Evolutionary conservation across 2,888 invertebrate genomes (phyloP).

Genomic region (Lepeophtheirus nordmannii): DNA sequence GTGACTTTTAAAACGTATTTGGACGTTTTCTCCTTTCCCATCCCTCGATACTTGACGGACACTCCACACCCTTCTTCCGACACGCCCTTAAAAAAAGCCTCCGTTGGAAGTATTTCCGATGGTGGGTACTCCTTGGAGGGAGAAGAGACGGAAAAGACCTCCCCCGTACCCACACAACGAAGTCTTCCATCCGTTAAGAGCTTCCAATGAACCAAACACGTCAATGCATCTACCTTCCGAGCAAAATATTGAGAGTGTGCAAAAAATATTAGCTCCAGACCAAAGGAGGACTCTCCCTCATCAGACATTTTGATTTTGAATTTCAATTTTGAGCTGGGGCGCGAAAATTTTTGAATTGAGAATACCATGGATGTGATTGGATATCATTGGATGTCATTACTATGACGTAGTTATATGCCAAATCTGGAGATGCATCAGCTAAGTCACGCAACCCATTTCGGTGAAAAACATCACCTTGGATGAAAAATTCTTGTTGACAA

Average conservation of each 20-base stretch:
- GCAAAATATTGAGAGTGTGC: background rate
- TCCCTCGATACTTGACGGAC: background rate
- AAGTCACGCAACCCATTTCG: too few relatives aligned
- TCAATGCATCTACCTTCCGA: background rate
- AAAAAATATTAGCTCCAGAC: background rate
- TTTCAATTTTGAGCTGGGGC: too few relatives aligned
- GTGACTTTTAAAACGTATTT: background rate
- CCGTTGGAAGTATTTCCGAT: background rate
- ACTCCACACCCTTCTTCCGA: background rate
- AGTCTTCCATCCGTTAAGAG: background rate
- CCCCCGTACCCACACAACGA: conserved; percentile 1
- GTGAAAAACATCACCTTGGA: too few relatives aligned
- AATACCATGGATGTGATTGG: too few relatives aligned
- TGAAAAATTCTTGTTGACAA: too few relatives aligned
- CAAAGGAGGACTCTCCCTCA: background rate
- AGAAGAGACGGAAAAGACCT: background rate
- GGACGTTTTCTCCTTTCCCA: background rate
- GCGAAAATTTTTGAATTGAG: too few relatives aligned
- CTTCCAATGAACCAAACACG: background rate
- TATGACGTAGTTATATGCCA: too few relatives aligned
- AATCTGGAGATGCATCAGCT: too few relatives aligned
- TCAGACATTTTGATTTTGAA: too few relatives aligned
- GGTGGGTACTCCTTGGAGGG: background rate
- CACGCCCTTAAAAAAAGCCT: background rate
- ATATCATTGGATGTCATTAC: too few relatives aligned